These are phyloP conservation scores for Chionoecetes opilio DNA, from an alignment of 1,140 invertebrate species.

Conservation along the genomic window DNA sequence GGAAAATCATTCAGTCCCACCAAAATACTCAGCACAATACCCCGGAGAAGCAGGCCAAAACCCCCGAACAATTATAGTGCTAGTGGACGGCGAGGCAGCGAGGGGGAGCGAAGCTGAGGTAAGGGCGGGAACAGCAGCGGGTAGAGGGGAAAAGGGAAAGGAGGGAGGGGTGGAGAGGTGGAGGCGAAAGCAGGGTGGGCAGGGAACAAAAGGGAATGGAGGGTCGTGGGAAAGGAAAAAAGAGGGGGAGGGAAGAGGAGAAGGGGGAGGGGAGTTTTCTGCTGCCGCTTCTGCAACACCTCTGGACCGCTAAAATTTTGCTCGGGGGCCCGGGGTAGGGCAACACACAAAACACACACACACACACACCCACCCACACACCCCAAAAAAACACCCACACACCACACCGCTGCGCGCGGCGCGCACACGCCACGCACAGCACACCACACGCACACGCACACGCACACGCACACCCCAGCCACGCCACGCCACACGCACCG, in stretches of 20 bases:
- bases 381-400: too few species aligned
- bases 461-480: background rate
- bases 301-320: conserved; percentile 64
- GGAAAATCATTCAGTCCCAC: too few species aligned
- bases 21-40: too few species aligned
- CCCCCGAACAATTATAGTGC: background rate
- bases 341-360: conserved; percentile 54
- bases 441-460: background rate
- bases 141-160: too few species aligned
- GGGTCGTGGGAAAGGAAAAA: too few species aligned
- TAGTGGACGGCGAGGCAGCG: background rate
- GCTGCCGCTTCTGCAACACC: conserved; percentile 31
- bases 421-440: background rate
- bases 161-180: too few species aligned
- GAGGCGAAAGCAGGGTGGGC: background rate
- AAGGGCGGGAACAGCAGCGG: too few species aligned
- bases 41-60: too few species aligned
- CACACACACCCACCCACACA: conserved; percentile 46
- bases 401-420: too few species aligned
- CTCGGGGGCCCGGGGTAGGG: conserved; percentile 38
- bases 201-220: background rate
- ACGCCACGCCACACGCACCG: too few species aligned
- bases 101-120: too few species aligned
- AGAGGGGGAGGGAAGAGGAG: too few species aligned
- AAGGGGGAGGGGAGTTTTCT: background rate